Evolutionary conservation across 2,113 vertebrate species (phyloP), one percentile per base, ranked within the genome.

Genomic region (Sinocyclocheilus grahami): DNA sequence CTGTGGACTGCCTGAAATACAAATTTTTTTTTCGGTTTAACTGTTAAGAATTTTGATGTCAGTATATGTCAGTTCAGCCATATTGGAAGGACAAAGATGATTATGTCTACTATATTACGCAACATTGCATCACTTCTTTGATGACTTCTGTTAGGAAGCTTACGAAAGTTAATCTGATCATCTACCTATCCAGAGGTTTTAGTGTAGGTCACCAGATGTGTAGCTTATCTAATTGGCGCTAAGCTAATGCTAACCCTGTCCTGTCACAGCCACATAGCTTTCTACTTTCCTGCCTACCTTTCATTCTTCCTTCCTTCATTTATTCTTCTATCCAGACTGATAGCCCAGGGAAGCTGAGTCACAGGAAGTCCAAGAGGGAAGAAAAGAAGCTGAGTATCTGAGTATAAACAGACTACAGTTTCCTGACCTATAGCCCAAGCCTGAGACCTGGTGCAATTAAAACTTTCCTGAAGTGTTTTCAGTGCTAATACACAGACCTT

Each of bases 81-180:
- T 51, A 33, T 48, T 53, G 75, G 14, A 76, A 67, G 46, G 53
- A 63, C 69, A 53, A 80, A 85, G 62, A 1, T 27, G 71, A 71
- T 87, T 78, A 85, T 78, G 62, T 62, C 51, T 33, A 82, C 48
- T 33, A 71, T 55, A 71, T 83, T 83, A 83, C 5, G 4, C 46
- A 83, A 83, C 46, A 71, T 11, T n/a, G 16, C 60, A 27, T 82
- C 46, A 76, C 55, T 18, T n/a, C 39, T 75, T 46, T 80, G 63
- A 75, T 84, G 72, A 87, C 39, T 81, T 33, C 4, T 55, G 78
- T 10, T 42, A 51, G 72, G 76, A 83, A 83, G 86, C 71, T 85
- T 85, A 80, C 22, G 20, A 33, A 85, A 63, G n/a, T 55, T 85
- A 87, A 85, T 78, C 72, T 78, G 85, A 27, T 72, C 9, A 62